phyloP scores from a whole-genome alignment of 2,888 invertebrate species.

The Parnassius mnemosyne region DNA sequence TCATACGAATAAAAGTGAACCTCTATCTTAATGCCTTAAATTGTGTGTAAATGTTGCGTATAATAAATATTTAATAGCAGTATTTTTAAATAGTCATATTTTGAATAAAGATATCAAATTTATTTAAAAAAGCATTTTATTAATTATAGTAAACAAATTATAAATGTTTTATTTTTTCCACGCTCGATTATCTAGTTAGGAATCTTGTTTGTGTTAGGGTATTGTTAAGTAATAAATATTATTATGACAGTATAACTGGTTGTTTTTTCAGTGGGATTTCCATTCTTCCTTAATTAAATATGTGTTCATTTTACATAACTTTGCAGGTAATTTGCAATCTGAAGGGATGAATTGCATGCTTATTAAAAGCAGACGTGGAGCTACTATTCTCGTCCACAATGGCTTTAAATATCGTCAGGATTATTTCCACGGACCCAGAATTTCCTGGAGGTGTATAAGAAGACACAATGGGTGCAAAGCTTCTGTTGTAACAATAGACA shows the following conservation, averaged over 20 bases:
- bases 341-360: slow-evolving; percentile 32
- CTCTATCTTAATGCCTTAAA: slow-evolving; percentile 16
- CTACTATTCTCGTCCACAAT: slow-evolving; percentile 30
- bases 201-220: no score
- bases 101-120: no score
- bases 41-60: not conserved
- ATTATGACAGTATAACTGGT: no score
- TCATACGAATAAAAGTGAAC: slow-evolving; percentile 6
- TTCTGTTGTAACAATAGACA: slow-evolving; percentile 30
- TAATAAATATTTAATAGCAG: no score
- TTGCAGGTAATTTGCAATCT: not conserved
- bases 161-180: no score
- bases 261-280: no score
- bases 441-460: slow-evolving; percentile 36
- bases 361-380: slow-evolving; percentile 35
- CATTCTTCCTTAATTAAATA: no score
- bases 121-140: not conserved
- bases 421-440: slow-evolving; percentile 32
- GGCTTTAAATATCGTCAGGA: slow-evolving; percentile 34
- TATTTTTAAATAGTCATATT: no score
- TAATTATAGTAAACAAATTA: not conserved
- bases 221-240: no score
- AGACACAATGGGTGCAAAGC: slow-evolving; percentile 36
- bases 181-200: no score
- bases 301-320: not conserved